Evolutionary conservation across 2,888 invertebrate species (phyloP).

Genomic region (Hartigia nigra): DNA sequence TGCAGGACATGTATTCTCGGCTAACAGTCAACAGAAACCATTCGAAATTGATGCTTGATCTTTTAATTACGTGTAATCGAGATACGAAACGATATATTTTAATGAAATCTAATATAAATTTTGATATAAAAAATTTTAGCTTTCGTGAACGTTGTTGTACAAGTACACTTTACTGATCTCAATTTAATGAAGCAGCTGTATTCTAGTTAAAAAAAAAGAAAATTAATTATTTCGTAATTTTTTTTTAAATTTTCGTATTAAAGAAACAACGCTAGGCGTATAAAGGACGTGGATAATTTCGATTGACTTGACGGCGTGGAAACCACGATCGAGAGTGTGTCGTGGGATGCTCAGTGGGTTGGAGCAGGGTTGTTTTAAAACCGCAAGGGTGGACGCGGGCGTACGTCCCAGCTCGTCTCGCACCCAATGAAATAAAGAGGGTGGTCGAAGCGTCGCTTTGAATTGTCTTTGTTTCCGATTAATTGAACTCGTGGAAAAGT

Average conservation of each 20-base stretch:
- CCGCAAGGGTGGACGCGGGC: slow-evolving; percentile 22
- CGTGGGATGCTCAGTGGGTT: neutral
- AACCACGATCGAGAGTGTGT: neutral
- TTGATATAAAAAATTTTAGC: neutral
- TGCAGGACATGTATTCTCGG: neutral
- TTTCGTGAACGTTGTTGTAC: neutral
- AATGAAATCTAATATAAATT: neutral
- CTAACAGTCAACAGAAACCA: neutral
- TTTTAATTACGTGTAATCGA: neutral
- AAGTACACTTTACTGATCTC: too few species aligned
- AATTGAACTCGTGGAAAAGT: slow-evolving; percentile 23
- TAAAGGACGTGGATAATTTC: neutral
- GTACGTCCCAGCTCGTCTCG: slow-evolving; percentile 20
- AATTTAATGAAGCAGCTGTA: neutral
- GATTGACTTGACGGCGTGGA: neutral
- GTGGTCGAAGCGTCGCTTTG: slow-evolving; percentile 23
- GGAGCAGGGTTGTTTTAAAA: slow-evolving; percentile 27
- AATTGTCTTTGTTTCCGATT: slow-evolving; percentile 36
- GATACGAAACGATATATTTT: neutral
- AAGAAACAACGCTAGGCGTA: neutral
- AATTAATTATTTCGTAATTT: neutral
- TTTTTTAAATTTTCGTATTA: neutral
- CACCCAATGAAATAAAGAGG: slow-evolving; percentile 21
- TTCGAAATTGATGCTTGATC: neutral
- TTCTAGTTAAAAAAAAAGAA: neutral